Percentiles rank a stretch among this genome's conserved stretches.
These are phyloP conservation scores for Pangasius djambal DNA, from an alignment of 2,797 vertebrate genomes.

Conservation along the genomic window DNA sequence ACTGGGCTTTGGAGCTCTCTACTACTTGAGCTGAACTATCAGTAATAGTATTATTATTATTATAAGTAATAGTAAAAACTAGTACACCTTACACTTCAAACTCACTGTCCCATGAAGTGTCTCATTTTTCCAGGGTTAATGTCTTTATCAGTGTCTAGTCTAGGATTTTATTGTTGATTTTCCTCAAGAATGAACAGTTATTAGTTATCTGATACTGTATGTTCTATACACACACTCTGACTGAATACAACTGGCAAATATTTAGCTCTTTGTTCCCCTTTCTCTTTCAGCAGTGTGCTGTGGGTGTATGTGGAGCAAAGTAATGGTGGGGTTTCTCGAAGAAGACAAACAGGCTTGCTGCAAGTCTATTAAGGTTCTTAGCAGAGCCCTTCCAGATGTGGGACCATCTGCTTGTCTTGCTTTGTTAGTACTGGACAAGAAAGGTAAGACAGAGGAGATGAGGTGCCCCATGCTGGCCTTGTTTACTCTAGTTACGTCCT, in stretches of 20 bases:
- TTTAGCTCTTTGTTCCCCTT: constrained; percentile 13
- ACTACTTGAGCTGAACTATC: not conserved
- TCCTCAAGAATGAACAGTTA: constrained; percentile 21
- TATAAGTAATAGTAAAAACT: not conserved
- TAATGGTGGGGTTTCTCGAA: constrained; percentile 41
- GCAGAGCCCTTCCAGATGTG: constrained; percentile 69
- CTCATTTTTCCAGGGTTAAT: not conserved
- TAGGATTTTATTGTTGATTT: constrained; percentile 8
- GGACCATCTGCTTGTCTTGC: constrained; percentile 69
- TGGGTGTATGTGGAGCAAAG: constrained; percentile 20
- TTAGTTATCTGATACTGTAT: constrained; percentile 2
- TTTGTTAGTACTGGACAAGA: constrained; percentile 54
- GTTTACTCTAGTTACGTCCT: constrained; percentile 62
- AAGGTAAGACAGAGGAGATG: constrained; percentile 48
- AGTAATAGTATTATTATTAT: not conserved
- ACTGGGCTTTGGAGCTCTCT: not conserved
- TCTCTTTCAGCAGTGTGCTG: constrained; percentile 19
- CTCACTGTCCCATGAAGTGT: not conserved
- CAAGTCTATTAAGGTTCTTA: constrained; percentile 61
- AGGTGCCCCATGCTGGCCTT: constrained; percentile 61
- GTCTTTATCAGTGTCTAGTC: constrained; percentile 19
- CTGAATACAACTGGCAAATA: constrained; percentile 18
- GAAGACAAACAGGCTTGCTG: constrained; percentile 59
- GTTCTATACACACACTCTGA: not conserved
- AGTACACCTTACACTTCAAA: not conserved